Conservation (phyloP, 2,113 vertebrate species). For the Phyllostomus discolor region DNA sequence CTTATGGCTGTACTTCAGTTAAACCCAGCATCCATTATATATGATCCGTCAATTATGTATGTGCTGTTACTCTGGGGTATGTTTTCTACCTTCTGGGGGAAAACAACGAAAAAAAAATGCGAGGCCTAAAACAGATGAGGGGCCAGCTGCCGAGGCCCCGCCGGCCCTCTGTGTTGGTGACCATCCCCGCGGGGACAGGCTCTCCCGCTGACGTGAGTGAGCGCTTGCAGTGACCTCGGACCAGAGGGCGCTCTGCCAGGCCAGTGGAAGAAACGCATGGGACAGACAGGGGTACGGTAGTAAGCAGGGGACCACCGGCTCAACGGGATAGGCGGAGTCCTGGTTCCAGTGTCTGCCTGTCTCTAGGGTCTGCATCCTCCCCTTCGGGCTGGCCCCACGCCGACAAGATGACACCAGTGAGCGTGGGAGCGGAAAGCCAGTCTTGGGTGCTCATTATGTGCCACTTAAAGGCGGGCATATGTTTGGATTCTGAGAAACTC, state of each 20-base stretch:
- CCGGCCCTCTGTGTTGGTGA: background rate
- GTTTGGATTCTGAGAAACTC: background rate
- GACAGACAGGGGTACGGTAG: rapidly evolving
- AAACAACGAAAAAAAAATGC: background rate
- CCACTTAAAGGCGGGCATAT: background rate
- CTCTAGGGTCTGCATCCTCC: background rate
- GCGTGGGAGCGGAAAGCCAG: rapidly evolving
- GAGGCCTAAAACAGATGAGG: background rate
- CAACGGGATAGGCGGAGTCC: background rate
- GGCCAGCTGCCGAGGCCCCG: background rate
- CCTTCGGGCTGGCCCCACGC: background rate
- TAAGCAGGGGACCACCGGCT: rapidly evolving
- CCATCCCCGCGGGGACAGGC: background rate
- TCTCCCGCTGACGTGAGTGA: rapidly evolving
- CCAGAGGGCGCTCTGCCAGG: background rate
- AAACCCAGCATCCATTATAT: conserved; percentile 80
- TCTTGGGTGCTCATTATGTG: rapidly evolving
- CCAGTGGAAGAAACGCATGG: background rate
- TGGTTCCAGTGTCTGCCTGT: background rate
- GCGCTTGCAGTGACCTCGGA: background rate
- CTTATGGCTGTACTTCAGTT: conserved; percentile 72
- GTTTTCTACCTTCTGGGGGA: conserved; percentile 53
- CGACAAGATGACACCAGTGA: rapidly evolving
- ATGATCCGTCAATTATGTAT: conserved; percentile 79
- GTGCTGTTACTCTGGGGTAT: conserved; percentile 66